Conservation (phyloP, 2,797 vertebrate species). For the Gambusia yucatana region DNA sequence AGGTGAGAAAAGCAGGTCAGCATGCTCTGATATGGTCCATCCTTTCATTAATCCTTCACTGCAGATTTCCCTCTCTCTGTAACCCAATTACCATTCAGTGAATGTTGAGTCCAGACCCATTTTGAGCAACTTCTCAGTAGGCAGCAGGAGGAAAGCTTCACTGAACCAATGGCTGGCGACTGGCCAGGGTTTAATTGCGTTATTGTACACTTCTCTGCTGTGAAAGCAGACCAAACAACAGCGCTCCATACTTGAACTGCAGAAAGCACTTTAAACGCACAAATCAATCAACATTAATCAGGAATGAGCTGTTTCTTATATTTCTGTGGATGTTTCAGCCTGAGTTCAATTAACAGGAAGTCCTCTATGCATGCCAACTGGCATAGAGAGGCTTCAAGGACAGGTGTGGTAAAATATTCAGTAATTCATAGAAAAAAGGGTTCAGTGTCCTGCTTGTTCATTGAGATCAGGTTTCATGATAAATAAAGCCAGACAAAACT, state of each 20-base stretch:
- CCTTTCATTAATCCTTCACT: constrained; percentile 39
- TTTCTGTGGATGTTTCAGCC: constrained; percentile 39
- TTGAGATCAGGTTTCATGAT: not conserved
- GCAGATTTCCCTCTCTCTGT: constrained; percentile 24
- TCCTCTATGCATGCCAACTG: not conserved
- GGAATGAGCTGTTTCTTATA: constrained; percentile 55
- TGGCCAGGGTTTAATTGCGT: constrained; percentile 58
- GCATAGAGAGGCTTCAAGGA: not conserved
- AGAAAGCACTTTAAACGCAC: constrained; percentile 55
- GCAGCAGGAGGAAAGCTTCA: constrained; percentile 50
- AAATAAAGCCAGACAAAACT: not conserved
- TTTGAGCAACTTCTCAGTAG: constrained; percentile 38
- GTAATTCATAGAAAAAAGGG: not conserved
- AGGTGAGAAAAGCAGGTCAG: constrained; percentile 42
- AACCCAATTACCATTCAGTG: constrained; percentile 48
- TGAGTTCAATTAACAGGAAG: not conserved
- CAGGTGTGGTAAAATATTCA: not conserved
- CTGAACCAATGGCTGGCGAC: constrained; percentile 46
- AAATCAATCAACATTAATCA: constrained; percentile 59
- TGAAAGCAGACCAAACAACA: constrained; percentile 50
- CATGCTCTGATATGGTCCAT: not conserved
- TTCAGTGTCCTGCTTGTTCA: not conserved
- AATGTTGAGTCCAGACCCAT: constrained; percentile 47
- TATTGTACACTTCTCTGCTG: constrained; percentile 42
- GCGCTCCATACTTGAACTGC: constrained; percentile 41